Evolutionary conservation across 2,888 invertebrate genomes (phyloP).

Genomic region (Maniola hyperantus): DNA sequence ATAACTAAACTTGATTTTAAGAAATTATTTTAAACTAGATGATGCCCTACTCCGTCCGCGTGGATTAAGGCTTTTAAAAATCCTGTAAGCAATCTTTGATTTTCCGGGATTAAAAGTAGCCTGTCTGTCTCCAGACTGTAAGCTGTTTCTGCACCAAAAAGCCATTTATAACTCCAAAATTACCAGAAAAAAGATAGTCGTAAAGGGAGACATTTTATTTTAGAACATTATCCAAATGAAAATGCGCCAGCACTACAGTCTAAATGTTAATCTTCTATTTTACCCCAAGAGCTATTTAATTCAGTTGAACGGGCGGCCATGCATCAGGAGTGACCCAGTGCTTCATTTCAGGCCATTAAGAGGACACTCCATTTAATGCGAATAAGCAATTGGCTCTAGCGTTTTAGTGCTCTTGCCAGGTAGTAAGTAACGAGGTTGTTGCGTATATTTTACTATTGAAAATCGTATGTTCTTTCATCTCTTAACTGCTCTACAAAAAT

Average conservation of each 20-base stretch:
- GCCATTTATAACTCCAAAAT: background rate
- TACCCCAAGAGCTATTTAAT: constrained; percentile 37
- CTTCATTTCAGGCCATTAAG: constrained; percentile 39
- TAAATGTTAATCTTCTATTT: constrained; percentile 31
- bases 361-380: constrained; percentile 41
- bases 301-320: constrained; percentile 34
- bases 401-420: constrained; percentile 39
- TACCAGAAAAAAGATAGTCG: background rate
- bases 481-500: background rate
- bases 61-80: too few relatives aligned
- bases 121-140: too few relatives aligned
- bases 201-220: constrained; percentile 16
- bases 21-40: too few relatives aligned
- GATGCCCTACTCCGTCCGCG: too few relatives aligned
- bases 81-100: too few relatives aligned
- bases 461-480: background rate
- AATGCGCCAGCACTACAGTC: constrained; percentile 26
- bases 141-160: too few relatives aligned
- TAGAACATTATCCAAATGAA: constrained; percentile 25
- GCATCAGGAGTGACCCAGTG: constrained; percentile 39
- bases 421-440: constrained; percentile 33
- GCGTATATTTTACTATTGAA: constrained; percentile 21
- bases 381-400: constrained; percentile 40
- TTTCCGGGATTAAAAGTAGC: too few relatives aligned
- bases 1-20: too few relatives aligned